Conservation (phyloP, 2,113 vertebrate species). For the Ammodytes dubius region DNA sequence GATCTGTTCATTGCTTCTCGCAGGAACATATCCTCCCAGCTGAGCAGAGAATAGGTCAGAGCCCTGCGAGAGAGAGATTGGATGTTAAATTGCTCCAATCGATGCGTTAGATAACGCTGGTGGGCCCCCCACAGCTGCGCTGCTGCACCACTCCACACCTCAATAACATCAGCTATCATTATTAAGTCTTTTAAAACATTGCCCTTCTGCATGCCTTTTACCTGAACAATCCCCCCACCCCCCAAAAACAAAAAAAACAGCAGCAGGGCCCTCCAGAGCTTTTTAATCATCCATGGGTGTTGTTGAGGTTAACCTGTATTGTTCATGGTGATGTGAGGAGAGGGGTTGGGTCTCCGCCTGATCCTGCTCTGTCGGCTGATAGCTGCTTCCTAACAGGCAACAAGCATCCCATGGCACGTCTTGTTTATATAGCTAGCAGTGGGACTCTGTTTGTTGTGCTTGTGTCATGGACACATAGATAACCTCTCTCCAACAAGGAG, state of each 20-base stretch:
- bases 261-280: conserved; percentile 37
- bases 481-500: conserved; percentile 66
- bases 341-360: conserved; percentile 9
- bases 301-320: conserved; percentile 71
- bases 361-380: conserved; percentile 42
- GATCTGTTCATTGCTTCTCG: conserved; percentile 50
- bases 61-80: conserved; percentile 65
- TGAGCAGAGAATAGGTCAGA: conserved; percentile 62
- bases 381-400: conserved; percentile 57
- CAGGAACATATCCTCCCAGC: conserved; percentile 53
- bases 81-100: conserved; percentile 78
- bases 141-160: conserved; percentile 30
- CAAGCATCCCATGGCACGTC: conserved; percentile 47
- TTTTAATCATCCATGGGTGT: conserved; percentile 54
- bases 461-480: conserved; percentile 68
- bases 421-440: conserved; percentile 59
- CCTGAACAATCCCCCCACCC: conserved; percentile 15
- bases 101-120: conserved; percentile 55
- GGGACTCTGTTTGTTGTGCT: conserved; percentile 44
- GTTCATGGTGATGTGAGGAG: conserved; percentile 42
- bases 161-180: conserved; percentile 66
- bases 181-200: conserved; percentile 66
- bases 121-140: conserved; percentile 36
- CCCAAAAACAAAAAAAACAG: conserved; percentile 32
- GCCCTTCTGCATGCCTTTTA: conserved; percentile 40